These are phyloP conservation scores for Ridgeia piscesae DNA, from an alignment of 1,140 invertebrate genomes.

Conservation along the genomic window DNA sequence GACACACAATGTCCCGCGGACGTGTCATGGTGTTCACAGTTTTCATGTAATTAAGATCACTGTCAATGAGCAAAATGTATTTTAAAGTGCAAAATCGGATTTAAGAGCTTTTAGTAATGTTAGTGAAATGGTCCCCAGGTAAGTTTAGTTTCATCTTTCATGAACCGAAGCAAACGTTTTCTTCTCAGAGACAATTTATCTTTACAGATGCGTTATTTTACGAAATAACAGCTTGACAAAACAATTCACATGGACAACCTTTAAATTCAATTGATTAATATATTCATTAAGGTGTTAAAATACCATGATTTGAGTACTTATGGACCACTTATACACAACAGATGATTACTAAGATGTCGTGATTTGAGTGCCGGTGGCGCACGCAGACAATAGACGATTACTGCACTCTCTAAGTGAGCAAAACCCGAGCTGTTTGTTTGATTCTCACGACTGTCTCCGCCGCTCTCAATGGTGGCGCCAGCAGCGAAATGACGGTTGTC, in stretches of 20 bases:
- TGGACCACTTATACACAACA: background rate
- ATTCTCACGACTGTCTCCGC: background rate
- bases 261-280: background rate
- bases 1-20: too few species aligned
- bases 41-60: too few species aligned
- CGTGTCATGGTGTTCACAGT: too few species aligned
- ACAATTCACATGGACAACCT: background rate
- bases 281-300: background rate
- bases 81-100: too few species aligned
- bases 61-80: too few species aligned
- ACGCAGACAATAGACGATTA: background rate
- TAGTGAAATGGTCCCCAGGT: too few species aligned
- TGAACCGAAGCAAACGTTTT: too few species aligned
- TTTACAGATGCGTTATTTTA: too few species aligned
- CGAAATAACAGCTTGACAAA: background rate
- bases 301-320: background rate
- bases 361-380: background rate
- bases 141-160: too few species aligned
- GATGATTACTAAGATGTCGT: background rate
- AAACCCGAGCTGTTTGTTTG: background rate
- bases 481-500: background rate
- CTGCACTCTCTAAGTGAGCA: background rate
- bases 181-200: too few species aligned
- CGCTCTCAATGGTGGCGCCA: background rate
- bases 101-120: too few species aligned